Base-by-base conservation (phyloP, 2,888 invertebrate genomes). In the Pilophorus perplexus region DNA sequence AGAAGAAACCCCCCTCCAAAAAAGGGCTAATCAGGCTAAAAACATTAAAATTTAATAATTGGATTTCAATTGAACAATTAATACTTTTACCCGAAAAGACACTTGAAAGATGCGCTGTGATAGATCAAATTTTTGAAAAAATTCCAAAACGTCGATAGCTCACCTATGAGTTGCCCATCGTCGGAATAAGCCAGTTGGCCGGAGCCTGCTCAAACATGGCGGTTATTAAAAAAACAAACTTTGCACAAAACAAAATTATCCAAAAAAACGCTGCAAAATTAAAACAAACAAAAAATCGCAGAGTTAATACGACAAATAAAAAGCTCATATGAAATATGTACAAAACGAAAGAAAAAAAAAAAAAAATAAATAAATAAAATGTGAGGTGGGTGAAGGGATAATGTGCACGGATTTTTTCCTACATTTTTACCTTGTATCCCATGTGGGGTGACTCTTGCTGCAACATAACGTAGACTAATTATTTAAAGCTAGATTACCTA, bases 111-210 rank as follows among this genome's bases (percentile, higher is more conserved):
- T n/a, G n/a, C n/a, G n/a, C n/a, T n/a, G n/a, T n/a, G n/a, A n/a
- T n/a, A n/a, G n/a, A n/a, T n/a, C n/a, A n/a, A 14, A 42, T 33
- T 25, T 27, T 23, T n/a, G 12, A 18, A 16, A 14, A 42, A 18
- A 18, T 8, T 14, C 10, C 12, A 22, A 18, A 18, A 37, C 22
- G 27, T 20, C 20, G 18, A 33, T 33, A 62, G 25, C 70, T 72
- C 68, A 72, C 72, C 72, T 72, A 70, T 57, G 3, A 69, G 38
- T 44, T 70, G 70, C 48, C 72, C 72, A 20, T 71, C 71, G 42
- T 72, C 70, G 66, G 68, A 69, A 65, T 42, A 62, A 12, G 62
- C 46, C 46, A 69, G 37, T 44, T 70, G 66, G 52, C 66, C 46
- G 65, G 69, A 67, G 70, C 71, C 72, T 72, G 72, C 66, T 62